Base-by-base conservation (phyloP, 2,113 vertebrate species). In the Crotophaga sulcirostris region DNA sequence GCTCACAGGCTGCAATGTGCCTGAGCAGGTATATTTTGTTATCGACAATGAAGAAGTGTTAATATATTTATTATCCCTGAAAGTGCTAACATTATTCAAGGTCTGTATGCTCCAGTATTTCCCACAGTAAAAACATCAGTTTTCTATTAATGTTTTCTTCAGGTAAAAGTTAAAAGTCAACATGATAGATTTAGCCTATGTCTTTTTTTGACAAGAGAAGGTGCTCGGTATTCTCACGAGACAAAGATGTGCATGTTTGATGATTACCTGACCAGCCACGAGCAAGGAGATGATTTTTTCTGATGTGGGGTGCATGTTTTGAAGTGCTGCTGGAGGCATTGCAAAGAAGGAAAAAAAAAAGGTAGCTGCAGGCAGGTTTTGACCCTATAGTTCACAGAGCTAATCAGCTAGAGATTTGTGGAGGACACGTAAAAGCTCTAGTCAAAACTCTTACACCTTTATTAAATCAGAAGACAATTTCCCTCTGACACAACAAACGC, bases 51-150 rank as follows among this genome's bases (percentile, higher is more conserved):
- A 94, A 67, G 64, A 96, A 72, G 69, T 83, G 94, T 76, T 90
- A 93, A 91, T 58, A 11, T 59, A 96, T 96, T 93, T 91, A 93
- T 80, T 93, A 85, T 13, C 75, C 38, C 54, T 69, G 26, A 45
- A 93, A 90, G n/a, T 31, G 34, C 54, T 52, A 75, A 76, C 66
- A 90, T 47, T 64, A 85, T 45, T 91, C 54, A 93, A 84, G 62
- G 58, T 73, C 34, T 8, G 2, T 59, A 72, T 25, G 23, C 16
- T 72, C 34, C 54, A 51, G 29, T 64, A 68, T 72, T 56, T 72
- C 74, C 66, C 69, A 58, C 19, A 54, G 42, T 31, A 89, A 81
- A 85, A 60, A 56, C 8, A 40, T 20, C 36, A 33, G 36, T 40
- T 88, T 96, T 93, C 70, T 91, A 66, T 40, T 69, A 55, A 66